A percentile compares a stretch with the other conserved stretches of the same genome.
Evolutionary conservation across 2,113 vertebrate genomes (phyloP).

Genomic region (Chunga burmeisteri): DNA sequence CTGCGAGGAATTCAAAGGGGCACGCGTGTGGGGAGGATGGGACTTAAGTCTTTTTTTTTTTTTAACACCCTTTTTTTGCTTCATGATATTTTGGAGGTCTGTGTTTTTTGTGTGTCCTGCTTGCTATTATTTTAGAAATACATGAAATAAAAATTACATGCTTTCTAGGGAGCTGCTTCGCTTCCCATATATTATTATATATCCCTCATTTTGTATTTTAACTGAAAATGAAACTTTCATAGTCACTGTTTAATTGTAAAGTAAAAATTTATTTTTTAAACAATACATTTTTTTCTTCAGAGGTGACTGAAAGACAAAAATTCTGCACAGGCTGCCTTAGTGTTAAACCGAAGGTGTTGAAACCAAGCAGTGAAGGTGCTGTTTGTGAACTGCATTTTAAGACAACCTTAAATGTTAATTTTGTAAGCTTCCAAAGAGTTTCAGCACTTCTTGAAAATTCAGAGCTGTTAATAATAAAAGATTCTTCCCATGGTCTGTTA

Average conservation of each 20-base stretch:
- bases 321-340: background rate
- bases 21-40: background rate
- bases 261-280: background rate
- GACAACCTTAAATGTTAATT: background rate
- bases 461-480: background rate
- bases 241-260: background rate
- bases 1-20: background rate
- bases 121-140: background rate
- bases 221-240: background rate
- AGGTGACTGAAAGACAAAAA: background rate
- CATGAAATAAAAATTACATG: background rate
- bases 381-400: background rate
- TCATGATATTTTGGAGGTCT: background rate
- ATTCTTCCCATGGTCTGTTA: background rate
- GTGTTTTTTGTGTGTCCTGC: background rate
- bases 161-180: background rate
- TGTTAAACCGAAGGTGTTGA: background rate
- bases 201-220: background rate
- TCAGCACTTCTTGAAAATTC: background rate
- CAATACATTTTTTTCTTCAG: background rate
- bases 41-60: background rate
- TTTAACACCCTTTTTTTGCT: background rate
- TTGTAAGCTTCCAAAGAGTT: background rate
- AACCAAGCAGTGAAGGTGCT: background rate
- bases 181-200: background rate